Conservation (phyloP, 2,113 vertebrate genomes). For the Pyrgilauda ruficollis region DNA sequence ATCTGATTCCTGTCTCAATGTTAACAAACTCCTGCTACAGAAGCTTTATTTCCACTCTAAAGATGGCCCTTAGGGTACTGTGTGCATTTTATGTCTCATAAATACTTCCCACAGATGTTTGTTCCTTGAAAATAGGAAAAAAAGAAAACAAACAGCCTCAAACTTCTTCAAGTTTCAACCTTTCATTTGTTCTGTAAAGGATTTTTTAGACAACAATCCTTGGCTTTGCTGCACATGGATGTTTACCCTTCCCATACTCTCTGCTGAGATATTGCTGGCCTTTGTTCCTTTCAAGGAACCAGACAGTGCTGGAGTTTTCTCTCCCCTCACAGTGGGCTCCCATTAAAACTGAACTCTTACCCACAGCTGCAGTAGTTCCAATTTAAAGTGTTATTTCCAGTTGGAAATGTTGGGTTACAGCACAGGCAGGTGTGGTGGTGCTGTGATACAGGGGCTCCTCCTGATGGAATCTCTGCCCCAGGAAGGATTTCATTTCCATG, state of each 20-base stretch:
- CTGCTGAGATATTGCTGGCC: background rate
- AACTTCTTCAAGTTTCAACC: background rate
- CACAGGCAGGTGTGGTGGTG: background rate
- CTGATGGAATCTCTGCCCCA: background rate
- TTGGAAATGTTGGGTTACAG: background rate
- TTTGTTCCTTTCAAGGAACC: background rate
- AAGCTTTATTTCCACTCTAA: conserved; percentile 12
- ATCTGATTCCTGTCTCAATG: background rate
- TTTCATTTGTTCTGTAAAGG: conserved; percentile 19
- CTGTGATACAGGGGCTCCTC: background rate
- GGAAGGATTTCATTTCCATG: background rate
- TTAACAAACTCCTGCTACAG: background rate
- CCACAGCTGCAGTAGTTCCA: background rate
- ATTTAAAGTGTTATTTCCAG: background rate
- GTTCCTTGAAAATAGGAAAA: background rate
- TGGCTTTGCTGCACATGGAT: background rate
- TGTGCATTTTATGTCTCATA: background rate
- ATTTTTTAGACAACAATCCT: background rate
- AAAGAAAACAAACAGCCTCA: background rate
- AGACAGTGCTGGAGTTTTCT: background rate
- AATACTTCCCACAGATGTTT: background rate
- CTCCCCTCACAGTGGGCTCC: background rate
- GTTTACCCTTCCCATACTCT: background rate
- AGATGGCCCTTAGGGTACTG: background rate
- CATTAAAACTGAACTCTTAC: background rate